Base-by-base conservation (phyloP, 2,888 invertebrate genomes). In the Zaprionus bogoriensis region DNA sequence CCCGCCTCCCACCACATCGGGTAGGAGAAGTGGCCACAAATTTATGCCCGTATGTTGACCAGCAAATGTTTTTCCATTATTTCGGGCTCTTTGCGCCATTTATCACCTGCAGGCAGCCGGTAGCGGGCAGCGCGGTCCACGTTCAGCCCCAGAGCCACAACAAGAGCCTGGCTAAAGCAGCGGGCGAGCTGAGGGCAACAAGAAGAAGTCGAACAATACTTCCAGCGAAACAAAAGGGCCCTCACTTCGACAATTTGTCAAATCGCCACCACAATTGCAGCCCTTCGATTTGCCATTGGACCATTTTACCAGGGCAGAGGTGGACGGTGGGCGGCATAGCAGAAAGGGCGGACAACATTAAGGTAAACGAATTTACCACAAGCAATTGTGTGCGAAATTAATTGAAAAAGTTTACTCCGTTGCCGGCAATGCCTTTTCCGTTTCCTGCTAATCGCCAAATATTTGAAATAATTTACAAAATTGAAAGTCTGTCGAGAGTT, bases 191-290 rank as follows among this genome's bases (percentile, higher is more conserved):
- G 17, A 2, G 36, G 20, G 4, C 28, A 17, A 17, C 7, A 14
- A 5, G 14, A 1, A n/a, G 17, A 17, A 17, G 14, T 3, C 32
- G 32, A 36, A 36, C 32, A 36, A 36, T 36, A 36, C 32, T 36
- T 9, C 32, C 17, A 17, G 36, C 59, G 58, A 68, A 81, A 84
- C 76, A 79, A 85, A 76, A 64, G 85, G 54, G 65, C 73, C 65
- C 68, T 65, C 57, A 67, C 65, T 75, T 72, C 59, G 59, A 71
- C 77, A 83, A 86, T 83, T 83, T 83, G 87, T 83, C 84, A 83
- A 82, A 86, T 80, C 74, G 82, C 74, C 82, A 73, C 82, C 86
- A 69, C 81, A 83, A 86, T 71, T 74, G 74, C 67, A 74, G 64
- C 50, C 52, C 64, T 53, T 65, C 55, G 71, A 69, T 61, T 62